Conservation (phyloP, 2,797 vertebrate genomes). For the Anableps anableps region DNA sequence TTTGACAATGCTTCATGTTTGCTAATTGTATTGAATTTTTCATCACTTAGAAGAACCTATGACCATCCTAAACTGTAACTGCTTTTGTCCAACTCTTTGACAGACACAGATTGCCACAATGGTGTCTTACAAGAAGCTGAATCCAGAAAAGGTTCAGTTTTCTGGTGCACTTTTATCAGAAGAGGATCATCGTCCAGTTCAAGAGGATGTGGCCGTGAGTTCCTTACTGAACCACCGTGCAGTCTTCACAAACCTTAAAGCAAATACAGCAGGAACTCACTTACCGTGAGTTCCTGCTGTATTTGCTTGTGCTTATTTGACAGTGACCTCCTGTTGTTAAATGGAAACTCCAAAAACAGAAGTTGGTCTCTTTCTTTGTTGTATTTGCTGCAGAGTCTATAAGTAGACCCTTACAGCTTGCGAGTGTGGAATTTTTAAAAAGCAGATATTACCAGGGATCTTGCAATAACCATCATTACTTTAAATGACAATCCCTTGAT, state of each 20-base stretch:
- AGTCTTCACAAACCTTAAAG: no score
- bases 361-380: background rate
- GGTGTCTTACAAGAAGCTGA: conserved; percentile 75
- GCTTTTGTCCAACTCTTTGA: conserved; percentile 10
- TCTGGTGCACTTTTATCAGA: conserved; percentile 49
- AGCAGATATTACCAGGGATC: background rate
- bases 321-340: background rate
- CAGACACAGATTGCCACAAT: conserved; percentile 40
- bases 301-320: background rate
- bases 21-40: background rate
- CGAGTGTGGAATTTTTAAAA: background rate
- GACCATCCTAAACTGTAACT: background rate
- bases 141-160: conserved; percentile 74
- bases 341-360: background rate
- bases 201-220: conserved; percentile 61
- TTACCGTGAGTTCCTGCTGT: no score
- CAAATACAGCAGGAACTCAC: no score
- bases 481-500: background rate
- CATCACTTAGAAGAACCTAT: background rate
- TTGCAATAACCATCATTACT: background rate
- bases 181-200: conserved; percentile 38
- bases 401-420: background rate
- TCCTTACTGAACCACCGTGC: background rate
- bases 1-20: background rate
- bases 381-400: background rate